These are phyloP conservation scores for Pitta sordida DNA, from an alignment of 2,113 vertebrate species.

Conservation along the genomic window DNA sequence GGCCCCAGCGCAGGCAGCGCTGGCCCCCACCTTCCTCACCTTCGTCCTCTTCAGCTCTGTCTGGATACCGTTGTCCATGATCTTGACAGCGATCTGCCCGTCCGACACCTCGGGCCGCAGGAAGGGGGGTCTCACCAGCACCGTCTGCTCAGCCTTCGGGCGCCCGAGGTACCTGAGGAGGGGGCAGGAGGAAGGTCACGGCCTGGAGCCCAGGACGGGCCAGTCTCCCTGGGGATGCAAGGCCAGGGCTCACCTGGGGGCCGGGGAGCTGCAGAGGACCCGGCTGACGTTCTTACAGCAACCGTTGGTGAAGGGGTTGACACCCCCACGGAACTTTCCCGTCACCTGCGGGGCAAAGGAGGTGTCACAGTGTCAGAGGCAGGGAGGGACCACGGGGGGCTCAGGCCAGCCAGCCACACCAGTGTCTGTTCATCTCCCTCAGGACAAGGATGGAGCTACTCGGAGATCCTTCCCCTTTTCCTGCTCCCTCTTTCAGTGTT, in stretches of 20 bases:
- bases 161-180: conserved; percentile 84
- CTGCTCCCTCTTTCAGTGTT: neutral
- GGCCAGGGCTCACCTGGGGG: conserved; percentile 82
- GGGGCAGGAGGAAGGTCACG: neutral
- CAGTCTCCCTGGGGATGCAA: accelerated
- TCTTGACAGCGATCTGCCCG: conserved; percentile 84
- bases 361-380: accelerated
- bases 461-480: neutral
- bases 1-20: neutral
- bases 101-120: conserved; percentile 81
- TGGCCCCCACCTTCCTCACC: conserved; percentile 71
- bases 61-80: conserved; percentile 94
- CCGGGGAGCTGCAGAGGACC: conserved; percentile 92
- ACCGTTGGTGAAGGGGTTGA: conserved; percentile 96
- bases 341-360: conserved; percentile 79
- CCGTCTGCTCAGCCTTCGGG: conserved; percentile 74
- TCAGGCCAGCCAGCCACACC: neutral
- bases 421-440: neutral
- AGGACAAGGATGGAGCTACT: accelerated
- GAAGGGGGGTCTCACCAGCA: conserved; percentile 90
- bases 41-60: conserved; percentile 86
- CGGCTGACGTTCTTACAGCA: conserved; percentile 90
- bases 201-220: accelerated
- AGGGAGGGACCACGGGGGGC: neutral
- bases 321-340: conserved; percentile 93